These are phyloP conservation scores for Eilema depressum DNA, from an alignment of 2,888 invertebrate species.

Conservation along the genomic window DNA sequence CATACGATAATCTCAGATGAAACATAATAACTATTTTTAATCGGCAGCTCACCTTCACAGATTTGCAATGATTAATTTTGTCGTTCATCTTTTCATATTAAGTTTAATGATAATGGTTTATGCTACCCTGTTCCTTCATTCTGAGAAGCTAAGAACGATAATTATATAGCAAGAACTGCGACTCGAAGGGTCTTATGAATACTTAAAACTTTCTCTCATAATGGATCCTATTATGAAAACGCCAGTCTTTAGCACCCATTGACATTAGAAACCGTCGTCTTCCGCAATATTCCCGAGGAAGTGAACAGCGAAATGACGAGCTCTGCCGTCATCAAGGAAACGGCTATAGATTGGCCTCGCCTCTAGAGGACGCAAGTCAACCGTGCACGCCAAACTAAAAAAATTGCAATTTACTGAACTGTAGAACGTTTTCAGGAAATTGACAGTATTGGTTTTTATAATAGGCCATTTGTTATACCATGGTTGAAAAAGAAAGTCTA, in stretches of 20 bases:
- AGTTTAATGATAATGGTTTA: not conserved
- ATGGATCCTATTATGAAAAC: not conserved
- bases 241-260: not conserved
- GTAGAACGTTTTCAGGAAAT: constrained; percentile 5
- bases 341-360: constrained; percentile 60
- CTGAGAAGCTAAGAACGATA: not conserved
- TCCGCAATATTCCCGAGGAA: constrained; percentile 52
- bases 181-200: not conserved
- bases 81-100: not conserved
- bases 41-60: constrained; percentile 17
- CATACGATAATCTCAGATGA: constrained; percentile 25
- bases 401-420: constrained; percentile 26
- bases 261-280: constrained; percentile 18
- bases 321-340: constrained; percentile 67
- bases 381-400: constrained; percentile 62
- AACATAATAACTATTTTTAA: constrained; percentile 38
- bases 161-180: not conserved
- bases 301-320: constrained; percentile 48
- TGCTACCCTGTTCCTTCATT: not conserved
- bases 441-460: not conserved
- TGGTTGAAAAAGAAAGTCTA: not conserved
- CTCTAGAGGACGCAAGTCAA: constrained; percentile 65
- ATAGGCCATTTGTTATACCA: not conserved
- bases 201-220: constrained; percentile 4
- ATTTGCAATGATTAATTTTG: constrained; percentile 15